Evolutionary conservation across 1,140 invertebrate genomes (phyloP).

Genomic region (Maconellicoccus hirsutus): DNA sequence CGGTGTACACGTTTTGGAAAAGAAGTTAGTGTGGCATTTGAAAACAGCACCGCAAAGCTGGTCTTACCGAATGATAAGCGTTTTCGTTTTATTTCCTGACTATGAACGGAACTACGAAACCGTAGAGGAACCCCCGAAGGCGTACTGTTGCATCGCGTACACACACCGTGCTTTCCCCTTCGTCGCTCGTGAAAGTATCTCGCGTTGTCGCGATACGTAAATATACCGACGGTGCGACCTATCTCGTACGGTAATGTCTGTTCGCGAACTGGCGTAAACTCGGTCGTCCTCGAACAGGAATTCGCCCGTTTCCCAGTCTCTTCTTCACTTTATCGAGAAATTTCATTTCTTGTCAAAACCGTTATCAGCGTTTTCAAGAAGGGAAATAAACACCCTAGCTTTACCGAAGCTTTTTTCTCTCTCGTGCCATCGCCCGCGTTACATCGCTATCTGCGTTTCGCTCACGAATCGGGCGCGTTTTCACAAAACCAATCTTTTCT

Average conservation of each 20-base stretch:
- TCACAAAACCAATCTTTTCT: too few species aligned
- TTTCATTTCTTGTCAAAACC: conserved; percentile 9
- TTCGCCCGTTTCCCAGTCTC: neutral
- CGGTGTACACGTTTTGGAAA: too few species aligned
- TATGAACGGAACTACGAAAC: neutral
- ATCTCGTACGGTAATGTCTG: neutral
- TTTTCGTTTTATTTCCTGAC: neutral
- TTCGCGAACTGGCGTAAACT: neutral
- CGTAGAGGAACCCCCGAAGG: neutral
- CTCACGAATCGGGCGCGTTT: too few species aligned
- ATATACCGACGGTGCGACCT: neutral
- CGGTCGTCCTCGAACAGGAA: neutral
- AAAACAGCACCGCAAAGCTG: neutral
- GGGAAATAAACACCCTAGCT: conserved; percentile 7
- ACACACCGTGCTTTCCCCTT: too few species aligned
- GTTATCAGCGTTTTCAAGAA: neutral
- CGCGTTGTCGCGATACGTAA: too few species aligned
- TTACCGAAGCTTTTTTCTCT: neutral
- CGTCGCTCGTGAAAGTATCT: neutral
- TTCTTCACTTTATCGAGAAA: conserved; percentile 4
- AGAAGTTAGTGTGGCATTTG: too few species aligned
- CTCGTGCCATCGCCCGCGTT: neutral
- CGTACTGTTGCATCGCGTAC: neutral
- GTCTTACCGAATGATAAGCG: conserved; percentile 3
- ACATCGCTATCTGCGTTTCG: too few species aligned